Evolutionary conservation across 2,797 vertebrate species (phyloP), one percentile per base, ranked within the genome.

Genomic region (Muscicapa striata): DNA sequence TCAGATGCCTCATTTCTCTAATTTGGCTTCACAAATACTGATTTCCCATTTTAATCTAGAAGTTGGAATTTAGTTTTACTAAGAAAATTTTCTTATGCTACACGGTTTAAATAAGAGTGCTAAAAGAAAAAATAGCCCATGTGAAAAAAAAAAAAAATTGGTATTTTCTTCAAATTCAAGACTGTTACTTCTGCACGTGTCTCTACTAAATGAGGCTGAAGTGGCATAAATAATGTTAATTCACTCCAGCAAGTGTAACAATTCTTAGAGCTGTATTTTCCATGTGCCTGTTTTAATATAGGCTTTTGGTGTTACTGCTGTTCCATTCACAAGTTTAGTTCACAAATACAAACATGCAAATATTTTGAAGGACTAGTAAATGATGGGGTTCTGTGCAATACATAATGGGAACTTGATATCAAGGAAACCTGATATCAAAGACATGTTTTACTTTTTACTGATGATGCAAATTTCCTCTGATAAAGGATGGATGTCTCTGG

Each of bases 151-250:
- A 55, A 75, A 76, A 55, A 3, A 17, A 3, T 14, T 27, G 18
- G 3, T 57, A 12, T 67, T 89, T 40, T 61, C 32, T 83, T 87
- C 1, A 6, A 36, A 29, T 68, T 85, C 30, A 38, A 61, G 41
- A 41, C 2, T 43, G 7, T 79, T 55, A 17, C 1, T 3, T 68
- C 12, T 86, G 8, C 12, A 0, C 9, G 11, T 32, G 15, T 69
- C 21, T 79, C 12, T 73, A 36, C 20, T 62, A 87, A 59, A 40
- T 55, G 9, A 72, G 64, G 16, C 38, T 58, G 34, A 73, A 89
- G 61, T 45, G 52, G 14, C 77, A 40, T 34, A 80, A 74, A 55
- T 70, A 11, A 36, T 43, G 48, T 41, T 61, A 73, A 62, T 75
- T 67, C 9, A 20, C 24, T 83, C 13, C 27, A 80, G 30, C 32